Evolutionary conservation across 2,888 invertebrate genomes (phyloP).

Genomic region (Drosophila pseudotakahashii): DNA sequence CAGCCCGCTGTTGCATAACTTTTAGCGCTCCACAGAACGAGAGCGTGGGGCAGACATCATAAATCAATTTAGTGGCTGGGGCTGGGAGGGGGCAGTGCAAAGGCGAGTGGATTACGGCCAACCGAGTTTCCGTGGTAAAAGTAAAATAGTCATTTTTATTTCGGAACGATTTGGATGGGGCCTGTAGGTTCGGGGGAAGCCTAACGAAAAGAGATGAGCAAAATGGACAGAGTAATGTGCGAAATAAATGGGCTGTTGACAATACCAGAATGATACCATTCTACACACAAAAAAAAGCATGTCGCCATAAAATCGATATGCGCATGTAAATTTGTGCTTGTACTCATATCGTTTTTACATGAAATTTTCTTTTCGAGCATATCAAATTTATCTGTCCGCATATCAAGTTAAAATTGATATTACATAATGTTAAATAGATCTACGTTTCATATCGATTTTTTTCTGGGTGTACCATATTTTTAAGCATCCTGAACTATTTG

Average conservation of each 20-base stretch:
- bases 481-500: neutral
- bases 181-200: neutral
- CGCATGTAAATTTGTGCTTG: too few species aligned
- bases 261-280: neutral
- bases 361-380: too few species aligned
- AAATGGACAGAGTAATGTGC: neutral
- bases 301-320: too few species aligned
- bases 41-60: slow-evolving; percentile 66
- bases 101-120: slow-evolving; percentile 7
- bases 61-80: slow-evolving; percentile 65
- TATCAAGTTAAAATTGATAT: too few species aligned
- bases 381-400: too few species aligned
- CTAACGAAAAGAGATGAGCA: neutral
- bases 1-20: slow-evolving; percentile 66
- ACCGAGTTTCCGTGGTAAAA: slow-evolving; percentile 42
- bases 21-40: slow-evolving; percentile 56
- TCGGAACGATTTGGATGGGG: slow-evolving; percentile 1
- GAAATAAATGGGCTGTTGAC: neutral
- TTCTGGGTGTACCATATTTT: neutral
- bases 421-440: too few species aligned
- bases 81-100: neutral
- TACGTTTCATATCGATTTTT: too few species aligned
- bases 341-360: too few species aligned
- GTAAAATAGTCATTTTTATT: slow-evolving; percentile 29
- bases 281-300: too few species aligned